A percentile compares a stretch with the other conserved stretches of the same genome.
phyloP scores from a whole-genome alignment of 2,113 vertebrate species.

The Phocoena phocoena region DNA sequence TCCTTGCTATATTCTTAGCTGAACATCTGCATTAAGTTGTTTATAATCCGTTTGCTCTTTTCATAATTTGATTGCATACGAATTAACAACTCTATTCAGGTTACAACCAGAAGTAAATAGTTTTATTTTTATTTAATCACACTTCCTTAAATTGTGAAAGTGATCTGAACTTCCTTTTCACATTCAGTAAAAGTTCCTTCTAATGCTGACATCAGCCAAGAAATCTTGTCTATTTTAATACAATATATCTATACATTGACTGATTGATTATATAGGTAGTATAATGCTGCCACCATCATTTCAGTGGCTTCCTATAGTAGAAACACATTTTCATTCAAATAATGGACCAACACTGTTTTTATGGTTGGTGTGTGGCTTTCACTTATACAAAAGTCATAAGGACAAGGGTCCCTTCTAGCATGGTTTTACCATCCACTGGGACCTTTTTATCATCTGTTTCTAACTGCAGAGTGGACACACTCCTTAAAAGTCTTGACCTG shows the following conservation, averaged over 20 bases:
- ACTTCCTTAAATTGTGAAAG: conserved; percentile 53
- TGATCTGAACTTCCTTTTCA: conserved; percentile 45
- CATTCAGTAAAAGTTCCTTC: conserved; percentile 15
- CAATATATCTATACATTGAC: background rate
- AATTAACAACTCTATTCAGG: conserved; percentile 75
- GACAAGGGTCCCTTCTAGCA: background rate
- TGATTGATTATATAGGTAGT: background rate
- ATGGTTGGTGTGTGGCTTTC: background rate
- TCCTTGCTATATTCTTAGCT: conserved; percentile 67
- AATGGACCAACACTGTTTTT: background rate
- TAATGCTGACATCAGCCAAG: background rate
- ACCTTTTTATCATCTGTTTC: background rate
- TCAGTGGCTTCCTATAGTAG: background rate
- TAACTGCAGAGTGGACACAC: background rate
- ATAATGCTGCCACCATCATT: background rate
- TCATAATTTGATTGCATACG: conserved; percentile 76
- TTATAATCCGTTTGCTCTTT: conserved; percentile 68
- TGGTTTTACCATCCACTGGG: background rate
- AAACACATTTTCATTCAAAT: background rate
- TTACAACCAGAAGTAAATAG: conserved; percentile 74
- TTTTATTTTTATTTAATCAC: conserved; percentile 73
- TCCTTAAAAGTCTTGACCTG: background rate
- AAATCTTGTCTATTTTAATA: background rate
- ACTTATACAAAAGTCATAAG: background rate
- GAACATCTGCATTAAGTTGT: conserved; percentile 77